Base-by-base conservation (phyloP, 2,113 vertebrate genomes). In the Murina feae region DNA sequence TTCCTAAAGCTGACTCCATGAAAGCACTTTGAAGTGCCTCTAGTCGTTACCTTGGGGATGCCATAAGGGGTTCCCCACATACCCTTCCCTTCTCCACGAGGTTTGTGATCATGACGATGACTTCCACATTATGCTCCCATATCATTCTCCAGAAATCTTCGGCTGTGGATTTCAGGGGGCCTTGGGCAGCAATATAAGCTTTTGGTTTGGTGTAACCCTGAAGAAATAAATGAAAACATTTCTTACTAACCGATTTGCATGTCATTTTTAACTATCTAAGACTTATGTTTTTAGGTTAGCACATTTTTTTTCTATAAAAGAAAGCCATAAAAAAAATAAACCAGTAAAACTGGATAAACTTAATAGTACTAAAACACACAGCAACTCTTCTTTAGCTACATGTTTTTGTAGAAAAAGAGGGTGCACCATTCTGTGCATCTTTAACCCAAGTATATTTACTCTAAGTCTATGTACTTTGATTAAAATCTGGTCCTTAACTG, bases 121-220 rank as follows among this genome's bases (percentile, higher is more conserved):
- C 98, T 97, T 99, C 98, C 69, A 99, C 98, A 0, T 99, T 99
- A 93, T 99, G 99, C 96, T 99, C 99, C 99, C 99, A 99, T 91
- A 99, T 98, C 99, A 99, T 99, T 97, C 99, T 99, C 99, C 99
- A 99, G 98, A 99, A 99, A 96, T 99, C 99, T 97, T 99, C 99
- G 0, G 98, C 99, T 97, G 99, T 99, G 5, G 99, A 99, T 96
- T 98, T 99, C 95, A 99, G 98, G 17, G 99, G 99, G 9, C 99
- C 99, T 97, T 99, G 99, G 97, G 99, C 99, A n/a, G 99, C 99
- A 92, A 99, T 99, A 97, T 99, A 99, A 68, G 98, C 98, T 97
- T 98, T 98, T n/a, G 98, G 98, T 97, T 98, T 99, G 97, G 99
- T 99, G 97, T 99, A 99, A n/a, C 99, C 99, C 99, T 99, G 97